Evolutionary conservation across 2,888 invertebrate genomes (phyloP).

Genomic region (Aphidoletes aphidimyza): DNA sequence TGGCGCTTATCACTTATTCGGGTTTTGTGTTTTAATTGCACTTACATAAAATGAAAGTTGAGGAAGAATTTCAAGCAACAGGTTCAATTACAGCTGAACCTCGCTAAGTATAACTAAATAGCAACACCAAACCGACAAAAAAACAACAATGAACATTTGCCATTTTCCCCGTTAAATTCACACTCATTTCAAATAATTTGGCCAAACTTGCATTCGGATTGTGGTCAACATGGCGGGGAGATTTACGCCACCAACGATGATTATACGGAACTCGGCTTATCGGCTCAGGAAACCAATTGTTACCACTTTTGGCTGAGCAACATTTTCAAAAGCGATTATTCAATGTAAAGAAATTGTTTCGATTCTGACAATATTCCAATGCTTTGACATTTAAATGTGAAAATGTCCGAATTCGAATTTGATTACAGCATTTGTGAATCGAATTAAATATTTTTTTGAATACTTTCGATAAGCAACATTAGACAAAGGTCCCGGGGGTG

Average conservation of each 20-base stretch:
- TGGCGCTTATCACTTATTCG: slow-evolving; percentile 35
- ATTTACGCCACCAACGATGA: background rate
- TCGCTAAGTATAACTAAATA: background rate
- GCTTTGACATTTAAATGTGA: background rate
- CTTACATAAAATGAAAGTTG: slow-evolving; percentile 41
- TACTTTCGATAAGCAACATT: slow-evolving; percentile 7
- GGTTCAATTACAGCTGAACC: slow-evolving; percentile 21
- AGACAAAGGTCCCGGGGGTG: background rate
- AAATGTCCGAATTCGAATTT: background rate
- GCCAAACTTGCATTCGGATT: background rate
- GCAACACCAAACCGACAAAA: background rate
- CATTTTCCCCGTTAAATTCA: background rate
- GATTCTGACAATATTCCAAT: background rate
- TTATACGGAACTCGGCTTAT: too few relatives aligned
- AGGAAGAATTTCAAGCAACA: slow-evolving; percentile 18
- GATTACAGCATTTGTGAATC: background rate
- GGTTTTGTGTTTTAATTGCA: slow-evolving; percentile 29
- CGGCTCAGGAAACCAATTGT: too few relatives aligned
- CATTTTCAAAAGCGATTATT: background rate
- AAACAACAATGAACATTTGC: background rate
- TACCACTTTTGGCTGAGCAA: too few relatives aligned
- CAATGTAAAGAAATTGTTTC: background rate
- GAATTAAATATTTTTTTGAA: background rate
- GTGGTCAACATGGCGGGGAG: background rate
- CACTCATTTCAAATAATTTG: background rate